Evolutionary conservation across 2,113 vertebrate genomes (phyloP).

Genomic region (Phrynocephalus versicolor): DNA sequence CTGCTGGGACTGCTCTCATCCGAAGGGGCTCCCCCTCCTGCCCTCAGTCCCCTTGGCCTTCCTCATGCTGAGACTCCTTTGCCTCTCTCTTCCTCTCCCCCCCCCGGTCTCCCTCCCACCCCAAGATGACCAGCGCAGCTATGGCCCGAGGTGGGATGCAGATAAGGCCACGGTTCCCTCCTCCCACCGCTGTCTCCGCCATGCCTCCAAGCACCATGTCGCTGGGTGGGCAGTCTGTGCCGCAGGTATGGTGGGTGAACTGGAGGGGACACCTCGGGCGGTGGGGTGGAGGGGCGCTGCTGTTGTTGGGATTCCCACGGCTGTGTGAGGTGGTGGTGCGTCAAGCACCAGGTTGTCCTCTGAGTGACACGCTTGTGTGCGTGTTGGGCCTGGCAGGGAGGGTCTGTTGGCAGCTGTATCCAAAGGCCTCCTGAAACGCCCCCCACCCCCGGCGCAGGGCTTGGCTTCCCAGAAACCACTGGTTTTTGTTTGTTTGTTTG

Average conservation of each 20-base stretch:
- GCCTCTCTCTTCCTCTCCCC: too few relatives aligned
- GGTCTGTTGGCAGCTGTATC: too few relatives aligned
- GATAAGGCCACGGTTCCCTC: slow-evolving; percentile 86
- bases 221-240: slow-evolving; percentile 83
- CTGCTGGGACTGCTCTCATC: neutral
- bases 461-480: too few relatives aligned
- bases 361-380: too few relatives aligned
- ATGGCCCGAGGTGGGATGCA: slow-evolving; percentile 88
- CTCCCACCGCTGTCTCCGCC: slow-evolving; percentile 78
- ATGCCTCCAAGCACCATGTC: slow-evolving; percentile 78
- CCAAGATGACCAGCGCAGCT: slow-evolving; percentile 84
- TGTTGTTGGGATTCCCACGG: neutral
- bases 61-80: slow-evolving; percentile 84
- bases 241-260: slow-evolving; percentile 83
- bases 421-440: too few relatives aligned
- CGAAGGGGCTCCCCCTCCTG: slow-evolving; percentile 50
- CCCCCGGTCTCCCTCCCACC: slow-evolving; percentile 76
- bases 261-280: slow-evolving; percentile 28
- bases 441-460: too few relatives aligned
- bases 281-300: neutral
- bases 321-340: too few relatives aligned
- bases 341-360: too few relatives aligned
- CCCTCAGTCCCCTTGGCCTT: slow-evolving; percentile 74
- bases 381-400: too few relatives aligned
- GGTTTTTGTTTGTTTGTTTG: too few relatives aligned